A percentile compares a stretch with the other conserved stretches of the same genome.
Evolutionary conservation across 1,140 invertebrate genomes (phyloP).

Genomic region (Atta colombica): DNA sequence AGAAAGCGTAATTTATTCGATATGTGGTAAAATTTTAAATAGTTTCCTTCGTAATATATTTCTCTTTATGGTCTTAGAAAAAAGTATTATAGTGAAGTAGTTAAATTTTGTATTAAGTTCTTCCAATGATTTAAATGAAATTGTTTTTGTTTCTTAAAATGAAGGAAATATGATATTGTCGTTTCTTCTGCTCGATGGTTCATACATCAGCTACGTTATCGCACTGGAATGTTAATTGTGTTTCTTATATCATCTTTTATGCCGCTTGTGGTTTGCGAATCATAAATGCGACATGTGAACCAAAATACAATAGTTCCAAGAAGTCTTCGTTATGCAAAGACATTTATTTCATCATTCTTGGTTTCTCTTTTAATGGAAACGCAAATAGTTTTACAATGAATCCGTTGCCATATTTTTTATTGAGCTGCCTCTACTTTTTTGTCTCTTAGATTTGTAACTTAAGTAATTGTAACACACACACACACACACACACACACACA

Average conservation of each 20-base stretch:
- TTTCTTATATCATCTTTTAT: slow-evolving; percentile 15
- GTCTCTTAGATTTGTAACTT: neutral
- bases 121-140: neutral
- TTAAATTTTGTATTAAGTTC: neutral
- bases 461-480: no score
- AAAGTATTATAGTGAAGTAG: neutral
- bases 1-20: neutral
- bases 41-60: neutral
- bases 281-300: slow-evolving; percentile 25
- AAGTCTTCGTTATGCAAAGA: slow-evolving; percentile 33
- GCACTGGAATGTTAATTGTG: slow-evolving; percentile 32
- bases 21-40: neutral
- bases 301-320: slow-evolving; percentile 20
- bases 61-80: neutral
- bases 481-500: no score
- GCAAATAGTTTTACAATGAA: neutral
- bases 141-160: slow-evolving; percentile 22
- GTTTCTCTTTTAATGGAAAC: neutral
- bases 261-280: neutral
- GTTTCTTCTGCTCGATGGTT: neutral
- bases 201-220: slow-evolving; percentile 39
- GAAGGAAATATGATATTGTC: neutral
- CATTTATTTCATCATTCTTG: neutral
- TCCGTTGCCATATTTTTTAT: neutral
- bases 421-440: neutral